Percentiles rank a stretch among this genome's conserved stretches.
Conservation (phyloP, 1,140 invertebrate genomes). For the Proales similis region DNA sequence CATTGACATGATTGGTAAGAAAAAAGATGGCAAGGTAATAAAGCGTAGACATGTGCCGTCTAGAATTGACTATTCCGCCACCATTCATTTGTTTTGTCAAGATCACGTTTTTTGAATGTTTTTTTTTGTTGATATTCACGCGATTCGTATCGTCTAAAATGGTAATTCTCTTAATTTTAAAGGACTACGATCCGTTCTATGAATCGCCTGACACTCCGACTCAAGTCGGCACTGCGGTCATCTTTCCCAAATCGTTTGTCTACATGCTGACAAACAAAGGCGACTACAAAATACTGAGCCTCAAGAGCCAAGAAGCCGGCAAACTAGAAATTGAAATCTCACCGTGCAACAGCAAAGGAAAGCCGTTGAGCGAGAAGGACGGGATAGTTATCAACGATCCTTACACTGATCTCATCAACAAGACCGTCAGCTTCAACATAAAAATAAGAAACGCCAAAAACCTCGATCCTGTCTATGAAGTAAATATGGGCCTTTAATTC, state of each 20-base stretch:
- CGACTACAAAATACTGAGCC: constrained; percentile 57
- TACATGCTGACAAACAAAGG: constrained; percentile 54
- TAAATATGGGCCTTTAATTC: neutral
- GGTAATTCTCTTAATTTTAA: constrained; percentile 38
- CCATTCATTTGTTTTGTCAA: too few relatives aligned
- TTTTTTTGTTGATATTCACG: constrained; percentile 11
- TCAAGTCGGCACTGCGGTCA: constrained; percentile 59
- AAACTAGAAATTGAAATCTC: constrained; percentile 56
- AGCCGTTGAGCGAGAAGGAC: constrained; percentile 55
- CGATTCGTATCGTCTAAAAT: neutral
- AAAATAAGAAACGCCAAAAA: constrained; percentile 50
- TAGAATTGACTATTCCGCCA: too few relatives aligned
- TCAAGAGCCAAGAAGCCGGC: constrained; percentile 57
- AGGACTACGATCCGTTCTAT: constrained; percentile 61
- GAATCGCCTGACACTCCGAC: constrained; percentile 58
- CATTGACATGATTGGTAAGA: too few relatives aligned
- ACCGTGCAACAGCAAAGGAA: constrained; percentile 53
- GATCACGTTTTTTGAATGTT: too few relatives aligned
- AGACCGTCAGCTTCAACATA: constrained; percentile 54
- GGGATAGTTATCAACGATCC: constrained; percentile 56
- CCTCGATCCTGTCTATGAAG: neutral
- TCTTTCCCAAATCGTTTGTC: constrained; percentile 58
- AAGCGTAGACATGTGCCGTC: too few relatives aligned
- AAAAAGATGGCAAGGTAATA: too few relatives aligned
- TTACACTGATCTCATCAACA: constrained; percentile 51